These are phyloP conservation scores for Thymelicus acteon DNA, from an alignment of 2,888 invertebrate species.

Conservation along the genomic window DNA sequence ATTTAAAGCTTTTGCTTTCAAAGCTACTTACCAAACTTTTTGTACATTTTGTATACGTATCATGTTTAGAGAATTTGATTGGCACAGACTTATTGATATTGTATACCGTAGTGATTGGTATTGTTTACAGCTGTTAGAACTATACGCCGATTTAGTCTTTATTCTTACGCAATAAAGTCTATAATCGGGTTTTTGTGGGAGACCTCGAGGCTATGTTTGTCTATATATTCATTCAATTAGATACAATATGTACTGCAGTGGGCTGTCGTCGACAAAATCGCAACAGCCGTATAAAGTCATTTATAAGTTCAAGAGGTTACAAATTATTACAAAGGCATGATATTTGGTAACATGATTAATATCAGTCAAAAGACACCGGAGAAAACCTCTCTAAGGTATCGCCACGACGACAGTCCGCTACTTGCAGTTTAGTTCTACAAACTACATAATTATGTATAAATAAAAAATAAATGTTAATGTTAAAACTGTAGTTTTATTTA, in stretches of 20 bases:
- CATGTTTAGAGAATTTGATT: conserved; percentile 36
- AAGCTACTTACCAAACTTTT: too few relatives aligned
- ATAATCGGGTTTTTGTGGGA: conserved; percentile 26
- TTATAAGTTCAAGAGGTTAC: too few relatives aligned
- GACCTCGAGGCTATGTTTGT: conserved; percentile 29
- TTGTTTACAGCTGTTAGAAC: conserved; percentile 28
- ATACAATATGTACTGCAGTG: conserved; percentile 7
- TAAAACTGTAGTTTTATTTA: conserved; percentile 9
- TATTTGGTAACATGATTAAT: too few relatives aligned
- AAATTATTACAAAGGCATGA: too few relatives aligned
- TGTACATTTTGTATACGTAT: neutral
- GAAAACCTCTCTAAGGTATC: neutral
- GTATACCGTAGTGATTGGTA: conserved; percentile 12
- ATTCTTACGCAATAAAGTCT: conserved; percentile 33
- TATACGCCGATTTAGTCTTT: conserved; percentile 36
- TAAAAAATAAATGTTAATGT: conserved; percentile 26
- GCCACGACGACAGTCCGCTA: conserved; percentile 6
- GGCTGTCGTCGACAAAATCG: conserved; percentile 13
- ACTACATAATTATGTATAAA: conserved; percentile 31
- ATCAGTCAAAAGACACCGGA: too few relatives aligned
- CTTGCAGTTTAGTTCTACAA: conserved; percentile 24
- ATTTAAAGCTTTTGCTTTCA: too few relatives aligned
- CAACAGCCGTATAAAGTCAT: too few relatives aligned
- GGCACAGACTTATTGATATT: conserved; percentile 20
- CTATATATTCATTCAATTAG: conserved; percentile 33